Evolutionary conservation across 1,140 invertebrate genomes (phyloP).

Genomic region (Geopemphigus sp.): DNA sequence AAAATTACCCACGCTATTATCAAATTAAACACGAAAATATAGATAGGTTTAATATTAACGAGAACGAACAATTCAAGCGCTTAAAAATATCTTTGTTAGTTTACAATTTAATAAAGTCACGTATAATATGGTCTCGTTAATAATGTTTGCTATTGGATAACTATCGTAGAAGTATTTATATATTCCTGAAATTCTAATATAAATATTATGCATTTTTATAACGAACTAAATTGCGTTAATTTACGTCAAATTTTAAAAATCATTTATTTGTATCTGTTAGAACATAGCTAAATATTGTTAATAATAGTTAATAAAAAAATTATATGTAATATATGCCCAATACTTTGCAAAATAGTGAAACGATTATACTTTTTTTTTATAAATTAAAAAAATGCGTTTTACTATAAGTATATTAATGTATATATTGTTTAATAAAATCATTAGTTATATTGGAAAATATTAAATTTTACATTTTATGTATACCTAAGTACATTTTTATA

Average conservation of each 20-base stretch:
- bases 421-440: background rate
- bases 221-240: constrained; percentile 3
- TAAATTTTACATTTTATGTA: too few species aligned
- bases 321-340: too few species aligned
- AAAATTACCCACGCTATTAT: constrained; percentile 8
- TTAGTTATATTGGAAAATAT: background rate
- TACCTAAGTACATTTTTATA: background rate
- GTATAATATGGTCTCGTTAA: background rate
- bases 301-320: background rate
- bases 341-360: too few species aligned
- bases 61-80: background rate
- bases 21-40: background rate
- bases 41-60: background rate
- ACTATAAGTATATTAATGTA: background rate
- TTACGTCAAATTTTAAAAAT: background rate
- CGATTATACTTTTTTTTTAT: too few species aligned
- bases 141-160: too few species aligned
- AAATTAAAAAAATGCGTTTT: too few species aligned
- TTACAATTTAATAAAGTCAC: background rate
- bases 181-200: too few species aligned
- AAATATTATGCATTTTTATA: background rate
- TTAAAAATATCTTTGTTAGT: background rate
- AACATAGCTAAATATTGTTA: background rate
- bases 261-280: background rate
- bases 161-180: too few species aligned